Conservation (phyloP, 2,113 vertebrate genomes). For the human (Homo sapiens) region DNA sequence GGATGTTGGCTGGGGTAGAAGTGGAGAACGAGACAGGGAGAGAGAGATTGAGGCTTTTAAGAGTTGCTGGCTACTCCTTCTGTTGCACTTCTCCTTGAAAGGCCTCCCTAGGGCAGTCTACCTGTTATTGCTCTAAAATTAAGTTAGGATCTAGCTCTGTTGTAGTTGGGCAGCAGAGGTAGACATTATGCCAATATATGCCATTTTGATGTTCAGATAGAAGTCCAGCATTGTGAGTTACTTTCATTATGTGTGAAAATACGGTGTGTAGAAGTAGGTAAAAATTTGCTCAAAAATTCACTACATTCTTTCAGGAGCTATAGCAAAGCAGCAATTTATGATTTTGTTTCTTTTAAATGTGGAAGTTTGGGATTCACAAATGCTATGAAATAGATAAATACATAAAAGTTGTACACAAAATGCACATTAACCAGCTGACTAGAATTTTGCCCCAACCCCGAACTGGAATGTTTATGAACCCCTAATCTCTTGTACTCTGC, state of each 20-base stretch:
- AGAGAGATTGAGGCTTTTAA: neutral
- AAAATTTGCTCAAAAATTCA: neutral
- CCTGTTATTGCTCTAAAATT: neutral
- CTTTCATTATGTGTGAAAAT: neutral
- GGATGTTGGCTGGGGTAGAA: neutral
- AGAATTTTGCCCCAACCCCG: neutral
- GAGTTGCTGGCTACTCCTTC: neutral
- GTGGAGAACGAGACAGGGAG: neutral
- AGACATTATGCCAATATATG: neutral
- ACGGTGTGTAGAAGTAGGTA: neutral
- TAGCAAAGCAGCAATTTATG: neutral
- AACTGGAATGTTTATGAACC: neutral
- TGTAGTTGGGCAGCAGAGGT: neutral
- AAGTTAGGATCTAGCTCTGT: neutral
- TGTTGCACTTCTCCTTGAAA: neutral
- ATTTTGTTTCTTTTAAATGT: neutral
- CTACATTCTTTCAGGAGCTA: neutral
- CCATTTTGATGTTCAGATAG: neutral
- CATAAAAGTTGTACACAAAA: neutral
- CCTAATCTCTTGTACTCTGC: neutral
- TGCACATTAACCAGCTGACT: neutral
- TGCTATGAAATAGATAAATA: neutral
- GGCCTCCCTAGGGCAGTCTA: neutral
- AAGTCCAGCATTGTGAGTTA: neutral
- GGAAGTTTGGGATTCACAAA: constrained; percentile 14